Percentiles rank a stretch among this genome's conserved stretches.
These are phyloP conservation scores for Oncorhynchus clarkii DNA, from an alignment of 2,113 vertebrate genomes.

Conservation along the genomic window DNA sequence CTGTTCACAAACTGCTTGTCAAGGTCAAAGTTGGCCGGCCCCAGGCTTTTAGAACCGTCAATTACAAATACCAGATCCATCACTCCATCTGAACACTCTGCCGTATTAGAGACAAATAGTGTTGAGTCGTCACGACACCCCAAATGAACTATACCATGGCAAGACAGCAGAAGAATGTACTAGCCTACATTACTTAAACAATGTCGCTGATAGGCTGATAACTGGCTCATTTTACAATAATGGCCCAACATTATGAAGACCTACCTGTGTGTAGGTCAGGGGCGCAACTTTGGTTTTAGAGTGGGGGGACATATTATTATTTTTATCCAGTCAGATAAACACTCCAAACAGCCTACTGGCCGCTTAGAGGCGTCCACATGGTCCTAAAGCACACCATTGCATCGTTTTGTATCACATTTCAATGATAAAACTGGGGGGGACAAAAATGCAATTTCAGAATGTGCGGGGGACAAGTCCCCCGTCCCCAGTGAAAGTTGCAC, in stretches of 20 bases:
- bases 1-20: slow-evolving; percentile 85
- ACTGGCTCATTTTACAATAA: neutral
- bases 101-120: slow-evolving; percentile 2
- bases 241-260: neutral
- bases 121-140: neutral
- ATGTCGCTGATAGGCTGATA: neutral
- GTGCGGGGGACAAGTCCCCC: too few species aligned
- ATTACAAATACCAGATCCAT: slow-evolving; percentile 90
- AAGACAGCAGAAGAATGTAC: neutral
- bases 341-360: too few species aligned
- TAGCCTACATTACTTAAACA: slow-evolving; percentile 17
- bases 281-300: too few species aligned
- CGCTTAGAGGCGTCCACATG: too few species aligned
- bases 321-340: too few species aligned
- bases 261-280: too few species aligned
- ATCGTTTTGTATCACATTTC: too few species aligned
- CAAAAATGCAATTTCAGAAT: too few species aligned
- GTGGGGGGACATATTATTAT: too few species aligned
- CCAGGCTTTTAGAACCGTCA: slow-evolving; percentile 91
- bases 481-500: too few species aligned
- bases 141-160: neutral
- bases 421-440: too few species aligned
- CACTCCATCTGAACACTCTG: slow-evolving; percentile 79
- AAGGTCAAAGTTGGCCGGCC: slow-evolving; percentile 85
- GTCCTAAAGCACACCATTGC: too few species aligned